Evolutionary conservation across 2,797 vertebrate genomes (phyloP), one percentile per base, ranked within the genome.

Genomic region (Benthosema pterotum): DNA sequence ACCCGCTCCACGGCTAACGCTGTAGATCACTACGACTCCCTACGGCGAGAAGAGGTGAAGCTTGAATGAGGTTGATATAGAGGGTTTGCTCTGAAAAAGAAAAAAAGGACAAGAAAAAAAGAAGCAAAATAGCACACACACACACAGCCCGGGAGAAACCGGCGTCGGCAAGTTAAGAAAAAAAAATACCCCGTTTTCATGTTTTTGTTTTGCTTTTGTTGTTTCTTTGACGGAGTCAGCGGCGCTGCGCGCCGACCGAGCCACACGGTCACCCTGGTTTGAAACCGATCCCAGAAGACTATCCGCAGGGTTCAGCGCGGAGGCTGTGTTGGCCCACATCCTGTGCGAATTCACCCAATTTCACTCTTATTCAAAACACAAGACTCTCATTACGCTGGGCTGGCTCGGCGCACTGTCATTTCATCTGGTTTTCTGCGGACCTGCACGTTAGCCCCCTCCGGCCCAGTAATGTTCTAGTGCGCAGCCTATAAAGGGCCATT

Each of bases 401-500:
- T 79, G 85, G 75, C 82, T 68, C 19, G 0, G 55, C 46, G 58
- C 75, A 62, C 67, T 78, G 77, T 80, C 81, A 77, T 86, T 82
- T 87, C 69, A 78, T 82, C 80, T 73, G 71, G 77, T 63, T 83
- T 79, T 80, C 74, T 9, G 4, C 71, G 59, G 80, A 70, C 68
- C 69, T 57, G 72, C 67, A 69, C 74, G 80, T 84, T 80, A 83
- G 79, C 76, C 87, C 79, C 83, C 69, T 81, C 63, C 16, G 74
- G 82, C 78, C 78, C 43, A 72, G 80, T 88, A 84, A 87, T 82
- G 71, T 78, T 76, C 78, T 38, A 63, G 76, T 79, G 78, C 80
- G 78, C 75, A 74, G 78, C 72, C 85, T 73, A 85, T 89, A 87
- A 86, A 88, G 80, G 72, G 70, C 52, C 78, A 74, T 78, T 78